These are phyloP conservation scores for Thamnophis sirtalis DNA, from an alignment of 2,113 vertebrate species.

Conservation along the genomic window DNA sequence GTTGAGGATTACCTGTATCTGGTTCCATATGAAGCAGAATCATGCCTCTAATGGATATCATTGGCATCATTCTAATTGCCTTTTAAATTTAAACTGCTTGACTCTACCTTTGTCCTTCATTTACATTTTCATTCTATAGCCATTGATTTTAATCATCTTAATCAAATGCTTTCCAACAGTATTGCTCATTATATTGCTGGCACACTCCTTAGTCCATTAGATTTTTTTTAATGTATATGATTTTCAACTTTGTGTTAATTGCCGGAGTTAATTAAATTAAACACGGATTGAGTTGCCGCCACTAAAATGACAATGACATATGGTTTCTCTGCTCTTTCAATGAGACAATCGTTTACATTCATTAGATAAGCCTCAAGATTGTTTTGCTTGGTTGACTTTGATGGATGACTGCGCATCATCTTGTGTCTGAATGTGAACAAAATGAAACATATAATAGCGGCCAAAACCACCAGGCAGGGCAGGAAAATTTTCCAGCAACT, in stretches of 20 bases:
- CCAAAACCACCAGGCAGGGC: neutral
- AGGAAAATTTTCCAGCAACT: neutral
- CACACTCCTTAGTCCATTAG: conserved; percentile 9
- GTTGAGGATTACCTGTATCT: neutral
- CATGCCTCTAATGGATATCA: neutral
- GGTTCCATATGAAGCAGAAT: neutral
- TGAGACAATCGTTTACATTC: conserved; percentile 39
- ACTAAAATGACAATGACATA: conserved; percentile 32
- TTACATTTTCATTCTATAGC: conserved; percentile 27
- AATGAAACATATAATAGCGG: conserved; percentile 8
- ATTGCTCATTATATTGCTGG: conserved; percentile 34
- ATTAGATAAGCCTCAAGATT: conserved; percentile 44
- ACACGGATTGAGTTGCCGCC: conserved; percentile 47
- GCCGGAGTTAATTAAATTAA: conserved; percentile 54
- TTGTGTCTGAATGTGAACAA: conserved; percentile 9
- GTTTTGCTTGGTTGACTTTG: neutral
- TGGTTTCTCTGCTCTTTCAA: conserved; percentile 36
- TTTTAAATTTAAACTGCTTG: conserved; percentile 27
- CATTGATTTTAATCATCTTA: conserved; percentile 46
- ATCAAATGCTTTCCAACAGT: conserved; percentile 13
- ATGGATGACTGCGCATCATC: neutral
- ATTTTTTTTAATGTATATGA: conserved; percentile 40
- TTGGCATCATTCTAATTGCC: neutral
- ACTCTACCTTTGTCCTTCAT: conserved; percentile 22
- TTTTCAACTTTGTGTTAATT: conserved; percentile 48